Base-by-base conservation (phyloP, 2,113 vertebrate species). In the Castor canadensis region DNA sequence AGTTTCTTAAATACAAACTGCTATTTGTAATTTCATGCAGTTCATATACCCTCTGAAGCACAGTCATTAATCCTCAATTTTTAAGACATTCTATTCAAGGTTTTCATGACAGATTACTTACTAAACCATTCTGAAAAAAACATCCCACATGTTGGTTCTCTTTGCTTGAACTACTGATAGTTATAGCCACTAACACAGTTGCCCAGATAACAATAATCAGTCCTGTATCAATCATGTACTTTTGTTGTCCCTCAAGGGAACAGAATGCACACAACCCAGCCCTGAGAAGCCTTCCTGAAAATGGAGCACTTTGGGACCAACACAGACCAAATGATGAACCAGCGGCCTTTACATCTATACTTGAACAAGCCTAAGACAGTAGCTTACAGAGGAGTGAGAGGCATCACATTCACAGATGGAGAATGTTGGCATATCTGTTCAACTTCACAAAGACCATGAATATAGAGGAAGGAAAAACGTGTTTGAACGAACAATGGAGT, bases 1-100 rank as follows among this genome's bases (percentile, higher is more conserved):
- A 49, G 32, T 26, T 95, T 91, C 54, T 79, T 92, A 79, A 79
- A 83, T 47, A 71, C n/a, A n/a, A n/a, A n/a, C n/a, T n/a, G n/a
- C n/a, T n/a, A n/a, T n/a, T n/a, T n/a, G n/a, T n/a, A n/a, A n/a
- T n/a, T n/a, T n/a, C n/a, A n/a, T n/a, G n/a, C n/a, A n/a, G n/a
- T n/a, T n/a, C n/a, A n/a, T n/a, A n/a, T n/a, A n/a, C n/a, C n/a
- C n/a, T n/a, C n/a, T n/a, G n/a, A n/a, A n/a, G n/a, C n/a, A n/a
- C n/a, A n/a, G n/a, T n/a, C n/a, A n/a, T n/a, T 66, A 35, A 67
- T 2, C 19, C 35, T 75, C 35, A 80, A 35, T n/a, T n/a, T 9
- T 13, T 80, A 60, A 86, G 32, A 86, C 49, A 13, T 43, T 76
- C 10, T 22, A 1, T 58, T 26, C 28, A 15, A 82, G 11, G 22